Evolutionary conservation across 1,140 invertebrate species (phyloP), one percentile per base, ranked within the genome.

Genomic region (Zophobas atratus): DNA sequence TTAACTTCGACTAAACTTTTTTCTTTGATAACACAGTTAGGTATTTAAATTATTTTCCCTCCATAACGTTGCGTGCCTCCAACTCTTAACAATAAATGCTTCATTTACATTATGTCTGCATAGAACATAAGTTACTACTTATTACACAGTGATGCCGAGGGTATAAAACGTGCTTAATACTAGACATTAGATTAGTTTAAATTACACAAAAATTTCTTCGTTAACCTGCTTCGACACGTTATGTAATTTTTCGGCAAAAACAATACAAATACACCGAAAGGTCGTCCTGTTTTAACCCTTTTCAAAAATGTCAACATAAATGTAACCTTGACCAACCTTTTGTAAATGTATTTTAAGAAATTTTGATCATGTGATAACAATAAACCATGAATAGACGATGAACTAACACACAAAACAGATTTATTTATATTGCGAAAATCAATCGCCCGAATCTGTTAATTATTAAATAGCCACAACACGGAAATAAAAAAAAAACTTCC

Each of bases 21-120:
- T 8, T 46, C 8, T 46, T 46, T 3, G 3, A 8, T 46, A 3
- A 46, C 8, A 4, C 43, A 20, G 4, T 4, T 51, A n/a, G 60
- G 60, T 67, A 33, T 67, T 67, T 43, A 41, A 57, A 57, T 57
- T 35, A 35, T 57, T 57, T 57, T 57, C 3, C 49, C n/a, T 51
- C 49, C 49, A 51, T 1, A 57, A 4, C 32, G 43, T 67, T 67
- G 60, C 60, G 39, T 67, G 60, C 39, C 43, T 43, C 20, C 20
- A 20, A 5, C 4, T 4, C 1, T 1, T 33, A 43, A 67, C 60
- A 46, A 43, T 63, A 63, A 63, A 63, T 67, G 33, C n/a, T 39
- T 67, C n/a, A 33, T 67, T 67, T 67, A 32, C 60, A 67, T 67
- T 35, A 4, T 57, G 33, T 57, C 34, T 43, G 49, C 49, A 20